phyloP scores from a whole-genome alignment of 1,140 invertebrate genomes.

The Papilio aristodemus region DNA sequence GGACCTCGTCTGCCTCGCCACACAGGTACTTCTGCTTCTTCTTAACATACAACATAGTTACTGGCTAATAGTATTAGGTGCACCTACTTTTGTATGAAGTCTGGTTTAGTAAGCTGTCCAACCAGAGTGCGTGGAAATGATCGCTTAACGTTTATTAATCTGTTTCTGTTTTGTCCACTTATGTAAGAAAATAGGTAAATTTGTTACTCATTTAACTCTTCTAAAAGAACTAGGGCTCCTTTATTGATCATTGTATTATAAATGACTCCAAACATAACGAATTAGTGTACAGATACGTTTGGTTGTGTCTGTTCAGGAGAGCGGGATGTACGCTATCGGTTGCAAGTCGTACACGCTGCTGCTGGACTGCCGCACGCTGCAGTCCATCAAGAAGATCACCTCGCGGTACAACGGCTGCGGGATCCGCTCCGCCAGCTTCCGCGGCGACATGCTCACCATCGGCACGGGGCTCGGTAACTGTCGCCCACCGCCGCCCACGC shows the following conservation, averaged over 20 bases:
- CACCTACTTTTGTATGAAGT: no score
- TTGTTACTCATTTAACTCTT: no score
- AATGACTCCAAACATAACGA: no score
- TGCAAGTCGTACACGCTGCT: conserved; percentile 95
- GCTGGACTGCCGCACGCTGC: conserved; percentile 92
- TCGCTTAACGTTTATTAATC: no score
- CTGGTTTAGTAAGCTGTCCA: no score
- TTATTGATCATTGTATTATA: no score
- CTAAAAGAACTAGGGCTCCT: no score
- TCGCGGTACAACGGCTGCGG: conserved; percentile 91
- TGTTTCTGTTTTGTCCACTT: no score
- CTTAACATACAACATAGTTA: no score
- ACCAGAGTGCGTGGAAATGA: no score
- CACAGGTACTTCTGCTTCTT: conserved; percentile 66
- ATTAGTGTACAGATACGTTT: no score
- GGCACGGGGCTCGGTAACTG: conserved; percentile 90
- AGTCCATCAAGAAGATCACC: conserved; percentile 85
- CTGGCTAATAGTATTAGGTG: not conserved
- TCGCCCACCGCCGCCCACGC: not conserved
- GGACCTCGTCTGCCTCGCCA: conserved; percentile 96
- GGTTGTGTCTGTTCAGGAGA: conserved; percentile 81
- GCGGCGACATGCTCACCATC: conserved; percentile 93
- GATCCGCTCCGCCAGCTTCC: conserved; percentile 94
- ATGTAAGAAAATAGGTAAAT: no score
- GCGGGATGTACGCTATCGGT: conserved; percentile 94